Evolutionary conservation across 2,797 vertebrate species (phyloP), one percentile per base, ranked within the genome.

Genomic region (Delichon dasypus): DNA sequence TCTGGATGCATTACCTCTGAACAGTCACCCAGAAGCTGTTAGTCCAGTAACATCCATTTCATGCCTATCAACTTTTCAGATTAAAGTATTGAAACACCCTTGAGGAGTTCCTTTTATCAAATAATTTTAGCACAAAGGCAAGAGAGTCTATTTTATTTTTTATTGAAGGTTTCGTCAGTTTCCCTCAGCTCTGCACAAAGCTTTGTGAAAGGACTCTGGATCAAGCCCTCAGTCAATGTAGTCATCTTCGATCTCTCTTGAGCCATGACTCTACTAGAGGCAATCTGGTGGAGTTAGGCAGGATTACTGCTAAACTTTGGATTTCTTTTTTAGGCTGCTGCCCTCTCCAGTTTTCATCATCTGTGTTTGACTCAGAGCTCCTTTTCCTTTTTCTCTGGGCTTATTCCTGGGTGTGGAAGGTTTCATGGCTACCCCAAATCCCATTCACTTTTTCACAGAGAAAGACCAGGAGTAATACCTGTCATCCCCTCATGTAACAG

Each of bases 301-400:
- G 81, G 95, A 94, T 96, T 95, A 94, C 72, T 40, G 27, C 72
- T 44, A 95, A 96, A 92, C 29, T 45, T 80, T 26, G 10, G 30
- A 83, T n/a, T 57, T 71, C 38, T 89, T 21, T 62, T 62, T 78
- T 45, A 38, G 68, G 6, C 42, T 90, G 50, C 50, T 91, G 25
- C 40, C 30, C 26, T 51, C 71, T 79, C 23, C 32, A 74, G 29
- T 89, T 79, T 87, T 76, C 48, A 53, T 82, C 32, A 42, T 34
- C 16, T 80, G 5, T 60, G 21, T 61, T 81, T 54, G 72, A 11
- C 38, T 92, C n/a, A 30, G 58, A 14, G 27, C 10, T 91, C 19
- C 29, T 53, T 61, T 29, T 72, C 54, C 32, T 67, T 93, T 81
- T 82, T 62, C 45, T 54, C 12, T 50, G 38, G 16, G 10, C 5